Percentiles rank a stretch among this genome's conserved stretches.
Conservation (phyloP, 2,113 vertebrate genomes). For the Rhadina sibilatrix region DNA sequence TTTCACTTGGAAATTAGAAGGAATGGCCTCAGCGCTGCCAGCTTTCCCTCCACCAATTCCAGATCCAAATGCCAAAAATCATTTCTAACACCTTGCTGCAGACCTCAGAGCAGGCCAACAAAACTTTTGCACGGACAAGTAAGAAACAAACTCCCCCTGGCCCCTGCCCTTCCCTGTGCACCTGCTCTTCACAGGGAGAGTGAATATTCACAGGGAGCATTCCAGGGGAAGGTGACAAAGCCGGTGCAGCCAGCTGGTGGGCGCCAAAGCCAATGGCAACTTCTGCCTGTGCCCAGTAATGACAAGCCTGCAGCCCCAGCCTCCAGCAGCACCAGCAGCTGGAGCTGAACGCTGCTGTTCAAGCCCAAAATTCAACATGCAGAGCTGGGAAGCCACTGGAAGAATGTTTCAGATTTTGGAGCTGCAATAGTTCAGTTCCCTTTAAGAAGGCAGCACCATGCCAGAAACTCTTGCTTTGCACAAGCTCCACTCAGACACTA, state of each 20-base stretch:
- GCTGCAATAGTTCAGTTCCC: not conserved
- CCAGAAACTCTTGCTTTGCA: not conserved
- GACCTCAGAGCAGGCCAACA: not conserved
- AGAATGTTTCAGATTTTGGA: not conserved
- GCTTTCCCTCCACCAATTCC: not conserved
- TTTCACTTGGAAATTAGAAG: not conserved
- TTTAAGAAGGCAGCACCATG: not conserved
- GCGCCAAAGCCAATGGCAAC: not conserved
- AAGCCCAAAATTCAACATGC: not conserved
- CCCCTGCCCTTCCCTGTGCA: not conserved
- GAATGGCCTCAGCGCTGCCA: not conserved
- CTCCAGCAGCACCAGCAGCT: not conserved
- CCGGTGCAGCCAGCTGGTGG: not conserved
- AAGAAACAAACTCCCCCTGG: not conserved
- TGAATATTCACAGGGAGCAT: not conserved
- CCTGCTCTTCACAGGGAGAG: rapidly evolving
- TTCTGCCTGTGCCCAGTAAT: not conserved
- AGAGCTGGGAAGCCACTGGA: not conserved
- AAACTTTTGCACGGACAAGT: not conserved
- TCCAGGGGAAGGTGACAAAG: not conserved
- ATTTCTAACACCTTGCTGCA: not conserved
- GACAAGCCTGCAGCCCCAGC: not conserved
- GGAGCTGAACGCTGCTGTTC: not conserved
- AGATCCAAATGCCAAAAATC: not conserved
- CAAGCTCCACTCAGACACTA: not conserved